A percentile compares a stretch with the other conserved stretches of the same genome.
Conservation (phyloP, 2,113 vertebrate genomes). For the Heliornis fulica region DNA sequence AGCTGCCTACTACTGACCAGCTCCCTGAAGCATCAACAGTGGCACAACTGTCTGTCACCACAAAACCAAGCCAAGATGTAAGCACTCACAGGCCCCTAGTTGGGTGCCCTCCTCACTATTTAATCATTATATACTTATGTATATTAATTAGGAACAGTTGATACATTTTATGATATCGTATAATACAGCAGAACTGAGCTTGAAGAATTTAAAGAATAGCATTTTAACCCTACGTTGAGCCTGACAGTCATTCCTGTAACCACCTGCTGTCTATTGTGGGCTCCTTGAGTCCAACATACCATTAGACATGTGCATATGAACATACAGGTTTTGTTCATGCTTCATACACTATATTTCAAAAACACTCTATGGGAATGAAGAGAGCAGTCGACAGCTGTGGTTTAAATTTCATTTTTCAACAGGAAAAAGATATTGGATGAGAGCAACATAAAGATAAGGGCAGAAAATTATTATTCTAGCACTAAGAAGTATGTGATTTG, state of each 20-base stretch:
- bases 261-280: background rate
- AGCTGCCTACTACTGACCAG: background rate
- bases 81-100: background rate
- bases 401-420: background rate
- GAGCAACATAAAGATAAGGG: background rate
- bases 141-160: background rate
- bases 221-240: background rate
- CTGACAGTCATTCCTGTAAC: background rate
- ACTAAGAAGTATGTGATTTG: background rate
- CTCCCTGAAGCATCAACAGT: rapidly evolving
- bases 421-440: background rate
- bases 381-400: background rate
- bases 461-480: background rate
- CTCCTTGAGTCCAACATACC: background rate
- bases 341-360: background rate
- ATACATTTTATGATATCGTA: background rate
- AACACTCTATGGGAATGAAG: background rate
- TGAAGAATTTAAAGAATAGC: background rate
- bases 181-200: background rate
- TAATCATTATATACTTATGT: background rate
- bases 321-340: background rate
- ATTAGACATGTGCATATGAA: background rate
- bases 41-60: background rate
- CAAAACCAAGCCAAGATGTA: background rate
- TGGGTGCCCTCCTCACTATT: background rate